These are phyloP conservation scores for Tolmerus cingulatus DNA, from an alignment of 2,888 invertebrate genomes.

Conservation along the genomic window DNA sequence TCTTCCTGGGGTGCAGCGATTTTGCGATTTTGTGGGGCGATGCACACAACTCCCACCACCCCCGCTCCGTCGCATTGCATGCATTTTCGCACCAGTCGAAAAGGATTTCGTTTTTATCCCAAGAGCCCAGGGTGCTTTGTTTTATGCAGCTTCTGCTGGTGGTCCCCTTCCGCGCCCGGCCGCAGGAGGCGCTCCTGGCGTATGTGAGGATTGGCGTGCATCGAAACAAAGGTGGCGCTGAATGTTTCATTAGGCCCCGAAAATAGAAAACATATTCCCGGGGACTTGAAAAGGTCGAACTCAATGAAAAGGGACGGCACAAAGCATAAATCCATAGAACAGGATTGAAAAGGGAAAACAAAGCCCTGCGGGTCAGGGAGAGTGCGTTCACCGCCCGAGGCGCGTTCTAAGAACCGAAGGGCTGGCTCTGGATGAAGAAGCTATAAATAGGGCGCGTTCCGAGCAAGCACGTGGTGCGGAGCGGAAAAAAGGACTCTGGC, in stretches of 20 bases:
- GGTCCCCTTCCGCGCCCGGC: background rate
- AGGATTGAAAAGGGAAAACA: background rate
- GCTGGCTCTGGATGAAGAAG: background rate
- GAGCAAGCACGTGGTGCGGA: background rate
- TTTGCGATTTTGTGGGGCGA: background rate
- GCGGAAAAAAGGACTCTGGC: background rate
- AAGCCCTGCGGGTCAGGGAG: background rate
- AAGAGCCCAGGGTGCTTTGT: background rate
- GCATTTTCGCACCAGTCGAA: background rate
- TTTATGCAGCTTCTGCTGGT: background rate
- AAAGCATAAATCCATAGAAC: background rate
- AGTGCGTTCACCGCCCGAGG: background rate
- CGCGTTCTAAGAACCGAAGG: background rate
- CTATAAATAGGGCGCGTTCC: background rate
- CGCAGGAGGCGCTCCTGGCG: background rate
- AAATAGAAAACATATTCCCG: conserved; percentile 9
- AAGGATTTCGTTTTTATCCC: background rate
- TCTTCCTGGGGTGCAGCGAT: background rate
- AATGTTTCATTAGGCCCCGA: background rate
- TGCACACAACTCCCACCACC: background rate
- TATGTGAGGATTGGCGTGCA: background rate
- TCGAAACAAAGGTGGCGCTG: background rate
- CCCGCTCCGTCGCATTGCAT: background rate
- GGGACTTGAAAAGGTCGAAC: background rate
- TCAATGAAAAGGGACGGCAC: background rate